phyloP scores from a whole-genome alignment of 2,113 vertebrate species.

The Cinclus mexicanus region DNA sequence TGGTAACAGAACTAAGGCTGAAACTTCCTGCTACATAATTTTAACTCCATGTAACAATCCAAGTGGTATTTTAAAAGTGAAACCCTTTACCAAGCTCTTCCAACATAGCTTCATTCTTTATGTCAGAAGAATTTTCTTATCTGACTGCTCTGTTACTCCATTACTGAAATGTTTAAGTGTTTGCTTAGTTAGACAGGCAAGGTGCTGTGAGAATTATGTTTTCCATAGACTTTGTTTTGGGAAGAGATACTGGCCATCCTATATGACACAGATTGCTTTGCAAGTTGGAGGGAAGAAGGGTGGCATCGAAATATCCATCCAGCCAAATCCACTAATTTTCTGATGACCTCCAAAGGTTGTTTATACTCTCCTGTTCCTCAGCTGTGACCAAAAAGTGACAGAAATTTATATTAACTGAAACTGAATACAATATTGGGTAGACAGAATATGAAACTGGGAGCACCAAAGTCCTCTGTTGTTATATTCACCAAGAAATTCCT shows the following conservation, averaged over 20 bases:
- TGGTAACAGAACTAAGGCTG: not conserved
- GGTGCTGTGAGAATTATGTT: not conserved
- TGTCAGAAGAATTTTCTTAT: not conserved
- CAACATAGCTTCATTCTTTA: rapidly evolving
- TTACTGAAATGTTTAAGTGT: not conserved
- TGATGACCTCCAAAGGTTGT: not conserved
- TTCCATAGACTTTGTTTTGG: not conserved
- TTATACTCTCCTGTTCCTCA: not conserved
- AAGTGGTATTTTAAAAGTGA: not conserved
- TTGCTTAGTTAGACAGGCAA: not conserved
- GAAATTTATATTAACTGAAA: not conserved
- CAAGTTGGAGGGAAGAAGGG: not conserved
- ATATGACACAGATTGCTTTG: not conserved
- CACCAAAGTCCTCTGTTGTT: not conserved
- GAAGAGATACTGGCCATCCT: not conserved
- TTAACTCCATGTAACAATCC: not conserved
- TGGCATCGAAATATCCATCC: not conserved
- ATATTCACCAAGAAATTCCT: not conserved
- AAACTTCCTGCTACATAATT: not conserved
- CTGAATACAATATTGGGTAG: not conserved
- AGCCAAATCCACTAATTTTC: not conserved
- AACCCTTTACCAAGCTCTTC: not conserved
- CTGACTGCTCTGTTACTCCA: not conserved
- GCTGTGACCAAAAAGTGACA: not conserved
- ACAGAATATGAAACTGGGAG: not conserved